Conservation (phyloP, 2,888 invertebrate species). For the Drosophila nigritarsus region DNA sequence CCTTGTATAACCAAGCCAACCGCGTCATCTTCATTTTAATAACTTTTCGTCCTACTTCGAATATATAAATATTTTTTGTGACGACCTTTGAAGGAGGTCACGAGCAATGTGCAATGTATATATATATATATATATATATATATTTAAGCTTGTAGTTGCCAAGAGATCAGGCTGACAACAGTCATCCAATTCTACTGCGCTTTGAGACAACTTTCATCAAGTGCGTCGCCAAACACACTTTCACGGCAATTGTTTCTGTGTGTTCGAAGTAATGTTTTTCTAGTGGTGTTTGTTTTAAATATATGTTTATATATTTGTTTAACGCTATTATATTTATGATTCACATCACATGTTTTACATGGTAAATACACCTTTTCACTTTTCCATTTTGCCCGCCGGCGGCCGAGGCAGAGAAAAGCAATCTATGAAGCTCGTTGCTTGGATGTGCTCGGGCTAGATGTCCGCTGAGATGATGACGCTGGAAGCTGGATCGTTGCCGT, state of each 20-base stretch:
- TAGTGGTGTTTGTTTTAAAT: not conserved
- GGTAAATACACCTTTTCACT: not conserved
- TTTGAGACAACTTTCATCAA: not conserved
- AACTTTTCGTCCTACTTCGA: not conserved
- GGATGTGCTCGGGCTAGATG: conserved; percentile 2
- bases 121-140: too few relatives aligned
- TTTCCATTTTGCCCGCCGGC: not conserved
- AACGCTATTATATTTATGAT: not conserved
- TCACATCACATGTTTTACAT: not conserved
- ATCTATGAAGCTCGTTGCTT: not conserved
- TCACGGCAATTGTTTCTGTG: not conserved
- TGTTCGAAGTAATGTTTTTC: not conserved
- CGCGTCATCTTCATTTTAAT: not conserved
- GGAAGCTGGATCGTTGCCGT: not conserved
- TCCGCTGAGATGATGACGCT: conserved; percentile 22
- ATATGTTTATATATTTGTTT: not conserved
- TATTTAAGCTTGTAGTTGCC: not conserved
- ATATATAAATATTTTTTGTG: not conserved
- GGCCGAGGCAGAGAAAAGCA: not conserved
- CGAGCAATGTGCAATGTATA: too few relatives aligned
- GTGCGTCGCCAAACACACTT: not conserved
- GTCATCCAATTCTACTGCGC: not conserved
- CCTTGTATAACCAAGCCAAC: not conserved
- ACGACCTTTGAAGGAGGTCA: not conserved
- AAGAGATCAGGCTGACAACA: not conserved